Evolutionary conservation across 2,888 invertebrate species (phyloP), one percentile per base, ranked within the genome.

Genomic region (Pterostichus niger): DNA sequence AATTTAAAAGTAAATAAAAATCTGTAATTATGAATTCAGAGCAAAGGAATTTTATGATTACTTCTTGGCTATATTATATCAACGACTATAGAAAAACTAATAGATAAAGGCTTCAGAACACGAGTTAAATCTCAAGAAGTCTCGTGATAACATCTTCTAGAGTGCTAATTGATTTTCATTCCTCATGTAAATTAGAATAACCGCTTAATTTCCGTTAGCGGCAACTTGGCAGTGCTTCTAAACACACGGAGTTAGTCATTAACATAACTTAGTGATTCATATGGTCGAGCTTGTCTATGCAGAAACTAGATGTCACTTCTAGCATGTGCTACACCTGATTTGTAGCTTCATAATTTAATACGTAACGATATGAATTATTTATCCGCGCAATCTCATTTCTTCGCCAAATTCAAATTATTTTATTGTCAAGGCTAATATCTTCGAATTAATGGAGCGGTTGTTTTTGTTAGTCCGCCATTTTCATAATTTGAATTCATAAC

Each of bases 101-200:
- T 75, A 75, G 24, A 77, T 77, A 54, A 17, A 52, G 54, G 35
- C 40, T 77, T 10, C 35, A 56, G 54, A 77, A 35, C 59, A 56
- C 49, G 35, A 77, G 40, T 77, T 17, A 77, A 56, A 77, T 56
- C 56, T 77, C 11, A n/a, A 76, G 49, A 54, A 76, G 54, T 46
- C 35, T 54, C 35, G 13, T 56, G 77, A 77, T 54, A 77, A 13
- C 56, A 56, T 56, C 56, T 56, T 17, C 15, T 17, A 56, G 33
- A 77, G 77, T 79, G 79, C 79, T 79, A 79, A 79, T 79, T 68
- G 79, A 79, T 79, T 79, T 79, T 64, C 79, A 79, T 64, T 77
- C 56, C 77, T 31, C 68, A 68, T 68, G 68, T 79, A 79, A 68
- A 79, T 79, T 79, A 79, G 79, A 79, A 79, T 79, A 79, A 79